Conservation (phyloP, 92 coral and sea anemone genomes). For the Siderastrea siderea region DNA sequence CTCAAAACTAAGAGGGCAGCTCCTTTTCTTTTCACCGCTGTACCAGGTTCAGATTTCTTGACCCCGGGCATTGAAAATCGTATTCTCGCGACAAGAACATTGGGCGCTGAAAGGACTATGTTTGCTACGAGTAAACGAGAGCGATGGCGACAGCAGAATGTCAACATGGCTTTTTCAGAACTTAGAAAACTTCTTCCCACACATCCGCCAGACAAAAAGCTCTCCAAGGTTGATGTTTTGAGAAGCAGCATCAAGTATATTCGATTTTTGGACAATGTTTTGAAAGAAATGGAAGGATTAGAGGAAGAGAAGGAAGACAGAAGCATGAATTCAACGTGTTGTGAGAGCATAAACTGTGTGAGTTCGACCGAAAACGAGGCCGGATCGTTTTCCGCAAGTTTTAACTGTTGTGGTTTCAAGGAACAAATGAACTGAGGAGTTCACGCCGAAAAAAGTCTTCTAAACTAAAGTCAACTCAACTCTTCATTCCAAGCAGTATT, state of each 20-base stretch:
- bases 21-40: not conserved
- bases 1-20: not conserved
- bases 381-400: not conserved
- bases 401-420: not conserved
- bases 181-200: conserved; percentile 93
- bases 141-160: conserved; percentile 94
- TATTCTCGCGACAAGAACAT: not conserved
- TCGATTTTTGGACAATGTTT: conserved; percentile 80
- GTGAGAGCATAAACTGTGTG: not conserved
- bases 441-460: not conserved
- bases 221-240: conserved; percentile 93
- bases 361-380: not conserved
- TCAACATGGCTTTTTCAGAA: conserved; percentile 94
- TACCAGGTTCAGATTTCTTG: not conserved
- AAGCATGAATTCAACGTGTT: not conserved
- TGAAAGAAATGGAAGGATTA: conserved; percentile 80
- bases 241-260: conserved; percentile 89
- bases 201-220: conserved; percentile 95
- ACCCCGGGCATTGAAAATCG: conserved; percentile 3
- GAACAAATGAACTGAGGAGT: not conserved
- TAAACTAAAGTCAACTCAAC: not conserved
- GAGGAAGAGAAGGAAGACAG: not conserved
- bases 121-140: conserved; percentile 84
- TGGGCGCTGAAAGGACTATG: conserved; percentile 15
- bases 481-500: not conserved